phyloP scores from a whole-genome alignment of 1,140 invertebrate genomes.

The Hormaphis cornu region DNA sequence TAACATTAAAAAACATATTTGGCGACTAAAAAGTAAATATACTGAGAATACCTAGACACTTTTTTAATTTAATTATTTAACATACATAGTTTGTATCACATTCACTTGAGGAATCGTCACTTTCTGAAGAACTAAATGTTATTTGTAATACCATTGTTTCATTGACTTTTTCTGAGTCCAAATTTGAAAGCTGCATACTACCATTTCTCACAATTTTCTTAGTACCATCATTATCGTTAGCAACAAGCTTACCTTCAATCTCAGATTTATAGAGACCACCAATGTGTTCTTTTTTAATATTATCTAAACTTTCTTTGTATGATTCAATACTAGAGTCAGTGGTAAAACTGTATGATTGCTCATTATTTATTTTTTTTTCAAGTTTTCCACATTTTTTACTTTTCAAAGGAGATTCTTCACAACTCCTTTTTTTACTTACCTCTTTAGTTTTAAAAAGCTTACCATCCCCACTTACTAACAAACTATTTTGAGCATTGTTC shows the following conservation, averaged over 20 bases:
- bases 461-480: background rate
- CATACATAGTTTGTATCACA: background rate
- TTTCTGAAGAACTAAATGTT: constrained; percentile 21
- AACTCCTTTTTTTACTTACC: background rate
- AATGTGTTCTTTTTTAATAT: background rate
- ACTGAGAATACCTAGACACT: background rate
- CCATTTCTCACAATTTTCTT: constrained; percentile 20
- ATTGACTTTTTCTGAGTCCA: constrained; percentile 10
- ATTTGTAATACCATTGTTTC: constrained; percentile 21
- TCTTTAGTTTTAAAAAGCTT: background rate
- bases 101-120: constrained; percentile 5
- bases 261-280: background rate
- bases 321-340: background rate
- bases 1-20: background rate
- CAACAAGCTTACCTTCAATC: background rate
- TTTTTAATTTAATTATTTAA: background rate
- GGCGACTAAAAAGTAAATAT: no score
- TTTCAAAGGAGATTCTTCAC: background rate
- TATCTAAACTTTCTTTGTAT: background rate
- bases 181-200: constrained; percentile 17
- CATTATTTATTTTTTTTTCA: background rate
- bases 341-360: background rate
- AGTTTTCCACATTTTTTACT: background rate
- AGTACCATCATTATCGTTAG: background rate
- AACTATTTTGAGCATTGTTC: background rate